Conservation (phyloP, 1,140 invertebrate genomes). For the Pinna nobilis region DNA sequence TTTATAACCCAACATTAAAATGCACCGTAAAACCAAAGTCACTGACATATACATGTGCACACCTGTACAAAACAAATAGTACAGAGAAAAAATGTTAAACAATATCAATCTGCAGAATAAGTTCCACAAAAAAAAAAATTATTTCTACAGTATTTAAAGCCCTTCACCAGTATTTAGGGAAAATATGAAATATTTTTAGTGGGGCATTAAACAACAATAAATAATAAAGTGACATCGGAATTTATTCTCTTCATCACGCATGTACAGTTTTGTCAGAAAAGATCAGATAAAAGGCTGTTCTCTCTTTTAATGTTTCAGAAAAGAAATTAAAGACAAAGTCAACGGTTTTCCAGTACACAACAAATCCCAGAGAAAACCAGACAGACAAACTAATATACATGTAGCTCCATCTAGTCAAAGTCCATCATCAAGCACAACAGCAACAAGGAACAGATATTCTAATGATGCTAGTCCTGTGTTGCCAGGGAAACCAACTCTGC, state of each 20-base stretch:
- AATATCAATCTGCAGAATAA: no score
- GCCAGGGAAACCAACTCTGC: not conserved
- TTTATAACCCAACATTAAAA: no score
- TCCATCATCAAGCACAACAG: not conserved
- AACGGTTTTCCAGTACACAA: no score
- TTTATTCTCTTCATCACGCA: not conserved
- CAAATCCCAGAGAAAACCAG: no score
- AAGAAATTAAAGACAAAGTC: constrained; percentile 41
- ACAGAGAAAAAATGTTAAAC: no score
- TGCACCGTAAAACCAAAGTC: no score
- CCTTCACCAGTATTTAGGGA: not conserved
- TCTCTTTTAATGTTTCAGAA: constrained; percentile 23
- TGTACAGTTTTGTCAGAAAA: not conserved
- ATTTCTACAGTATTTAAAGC: not conserved
- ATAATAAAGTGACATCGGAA: not conserved
- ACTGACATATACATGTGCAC: no score
- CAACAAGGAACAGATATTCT: not conserved
- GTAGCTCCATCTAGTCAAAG: not conserved
- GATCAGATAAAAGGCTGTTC: not conserved
- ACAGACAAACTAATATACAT: constrained; percentile 7
- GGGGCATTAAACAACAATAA: not conserved
- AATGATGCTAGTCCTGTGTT: not conserved
- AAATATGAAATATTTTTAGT: not conserved
- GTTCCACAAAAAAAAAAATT: not conserved
- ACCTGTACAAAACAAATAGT: no score